phyloP scores from a whole-genome alignment of 2,797 vertebrate genomes.

The Myripristis jacobus region DNA sequence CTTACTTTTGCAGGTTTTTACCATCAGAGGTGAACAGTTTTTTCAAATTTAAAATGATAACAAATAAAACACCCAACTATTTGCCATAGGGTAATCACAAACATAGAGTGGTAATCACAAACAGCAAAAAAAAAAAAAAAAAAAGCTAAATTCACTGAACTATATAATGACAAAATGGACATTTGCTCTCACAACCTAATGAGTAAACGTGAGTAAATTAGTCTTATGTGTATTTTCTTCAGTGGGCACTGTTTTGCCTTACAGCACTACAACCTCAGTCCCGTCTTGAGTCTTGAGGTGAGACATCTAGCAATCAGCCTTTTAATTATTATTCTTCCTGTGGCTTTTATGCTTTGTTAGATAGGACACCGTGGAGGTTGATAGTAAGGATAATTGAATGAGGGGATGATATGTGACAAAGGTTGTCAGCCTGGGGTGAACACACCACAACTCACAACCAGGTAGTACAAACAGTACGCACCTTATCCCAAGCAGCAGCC shows the following conservation, averaged over 20 bases:
- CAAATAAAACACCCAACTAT: too few species aligned
- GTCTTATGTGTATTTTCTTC: background rate
- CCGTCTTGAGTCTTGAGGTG: background rate
- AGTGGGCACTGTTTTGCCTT: background rate
- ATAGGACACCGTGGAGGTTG: background rate
- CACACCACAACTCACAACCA: slow-evolving; percentile 16
- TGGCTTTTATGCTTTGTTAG: background rate
- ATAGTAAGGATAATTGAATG: too few species aligned
- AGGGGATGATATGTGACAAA: background rate
- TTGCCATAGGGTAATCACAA: too few species aligned
- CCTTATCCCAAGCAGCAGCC: slow-evolving; percentile 9
- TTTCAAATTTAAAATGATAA: too few species aligned
- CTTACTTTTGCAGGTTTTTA: too few species aligned
- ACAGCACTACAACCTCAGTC: background rate
- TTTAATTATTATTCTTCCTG: background rate
- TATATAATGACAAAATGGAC: too few species aligned
- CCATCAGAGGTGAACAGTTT: too few species aligned
- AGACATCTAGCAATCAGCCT: background rate
- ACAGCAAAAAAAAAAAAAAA: too few species aligned
- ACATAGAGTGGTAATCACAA: too few species aligned
- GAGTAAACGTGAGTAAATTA: background rate
- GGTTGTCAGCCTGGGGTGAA: background rate
- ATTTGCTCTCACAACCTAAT: too few species aligned
- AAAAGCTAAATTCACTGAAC: too few species aligned
- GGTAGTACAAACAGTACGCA: background rate